Base-by-base conservation (phyloP, 2,113 vertebrate genomes). In the Petaurus breviceps region DNA sequence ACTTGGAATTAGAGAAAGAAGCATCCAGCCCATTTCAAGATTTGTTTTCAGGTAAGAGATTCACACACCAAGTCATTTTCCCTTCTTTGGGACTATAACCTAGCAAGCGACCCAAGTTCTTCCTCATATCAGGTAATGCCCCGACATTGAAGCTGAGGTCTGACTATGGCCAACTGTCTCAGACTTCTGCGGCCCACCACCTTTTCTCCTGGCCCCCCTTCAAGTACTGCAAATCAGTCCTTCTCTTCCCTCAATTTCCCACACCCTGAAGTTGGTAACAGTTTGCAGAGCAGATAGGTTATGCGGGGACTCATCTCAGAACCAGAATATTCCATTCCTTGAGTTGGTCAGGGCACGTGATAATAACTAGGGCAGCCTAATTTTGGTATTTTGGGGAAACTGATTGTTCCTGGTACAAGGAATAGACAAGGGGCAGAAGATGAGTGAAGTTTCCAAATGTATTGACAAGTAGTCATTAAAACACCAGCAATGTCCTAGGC, bases 31-130 rank as follows among this genome's bases (percentile, higher is more conserved):
- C 99, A 0, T 99, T 99, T 97, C 99, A 99, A 97, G 98, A 99
- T 61, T 95, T 99, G 96, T 99, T 99, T 97, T 98, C 99, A 94
- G 99, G 99, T 99, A 98, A 99, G 99, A 96, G 57, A 95, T 57
- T 94, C 96, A 94, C 93, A 95, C 0, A 26, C 47, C 28, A 57
- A 51, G 94, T 8, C 57, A 68, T 55, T 68, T 84, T 84, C n/a
- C 19, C 37, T 84, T 43, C n/a, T 84, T 1, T 6, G 0, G 1
- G 16, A 90, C 43, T 9, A 26, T 90, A 50, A 50, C 26, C 47
- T 90, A 28, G 89, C 49, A 47, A 49, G 14, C 3, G 89, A 47
- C 24, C 49, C 49, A 23, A 26, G 5, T 28, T 90, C 47, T 31
- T 90, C 25, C 1, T 49, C 46, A 50, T 8, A 16, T 14, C 89